A percentile compares a stretch with the other conserved stretches of the same genome.
phyloP scores from a whole-genome alignment of 2,113 vertebrate species.

The Campylomormyrus numenius region DNA sequence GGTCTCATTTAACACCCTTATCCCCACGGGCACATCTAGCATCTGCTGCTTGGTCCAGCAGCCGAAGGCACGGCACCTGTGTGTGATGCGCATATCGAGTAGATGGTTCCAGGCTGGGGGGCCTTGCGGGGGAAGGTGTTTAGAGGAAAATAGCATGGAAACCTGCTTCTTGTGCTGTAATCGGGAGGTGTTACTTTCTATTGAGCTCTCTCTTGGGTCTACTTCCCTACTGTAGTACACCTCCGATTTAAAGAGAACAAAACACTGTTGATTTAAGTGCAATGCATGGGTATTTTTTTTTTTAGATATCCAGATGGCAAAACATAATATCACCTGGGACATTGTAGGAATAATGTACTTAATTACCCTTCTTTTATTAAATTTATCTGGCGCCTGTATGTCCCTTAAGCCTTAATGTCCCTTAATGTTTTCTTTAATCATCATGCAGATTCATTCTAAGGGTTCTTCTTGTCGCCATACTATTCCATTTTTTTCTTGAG shows the following conservation, averaged over 20 bases:
- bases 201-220: neutral
- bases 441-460: neutral
- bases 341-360: neutral
- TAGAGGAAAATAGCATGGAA: neutral
- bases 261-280: constrained; percentile 15
- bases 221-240: neutral
- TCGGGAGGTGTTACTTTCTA: neutral
- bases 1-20: neutral
- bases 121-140: neutral
- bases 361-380: neutral
- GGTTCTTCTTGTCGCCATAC: neutral
- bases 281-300: neutral
- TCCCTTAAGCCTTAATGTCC: neutral
- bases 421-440: neutral
- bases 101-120: neutral
- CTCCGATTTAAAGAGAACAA: neutral
- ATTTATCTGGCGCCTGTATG: neutral
- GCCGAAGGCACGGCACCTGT: neutral
- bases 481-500: neutral
- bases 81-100: neutral
- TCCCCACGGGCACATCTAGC: neutral
- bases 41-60: neutral
- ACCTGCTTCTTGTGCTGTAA: neutral
- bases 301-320: neutral
- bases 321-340: neutral